Conservation (phyloP, 37 sponge, comb jelly and placozoan genomes). For the Ianthella basta region DNA sequence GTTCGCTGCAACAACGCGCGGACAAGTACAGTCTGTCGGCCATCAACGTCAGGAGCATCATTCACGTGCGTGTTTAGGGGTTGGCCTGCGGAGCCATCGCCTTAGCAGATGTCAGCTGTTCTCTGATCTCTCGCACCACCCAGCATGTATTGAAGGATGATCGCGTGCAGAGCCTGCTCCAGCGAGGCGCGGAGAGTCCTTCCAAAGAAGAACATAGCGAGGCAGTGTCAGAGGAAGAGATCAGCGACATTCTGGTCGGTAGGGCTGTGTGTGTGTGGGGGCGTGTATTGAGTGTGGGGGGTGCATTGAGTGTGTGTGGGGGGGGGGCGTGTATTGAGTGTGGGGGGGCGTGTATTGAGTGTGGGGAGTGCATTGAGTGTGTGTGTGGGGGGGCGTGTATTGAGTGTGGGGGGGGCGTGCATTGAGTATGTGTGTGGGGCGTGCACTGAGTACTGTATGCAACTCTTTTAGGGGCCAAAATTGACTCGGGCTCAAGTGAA, state of each 20-base stretch:
- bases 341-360: no score
- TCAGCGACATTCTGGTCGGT: not conserved
- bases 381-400: constrained; percentile 19
- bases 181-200: constrained; percentile 30
- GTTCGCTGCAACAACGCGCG: constrained; percentile 56
- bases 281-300: constrained; percentile 31
- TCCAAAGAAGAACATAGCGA: constrained; percentile 20
- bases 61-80: constrained; percentile 59
- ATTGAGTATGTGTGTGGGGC: no score
- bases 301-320: no score
- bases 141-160: constrained; percentile 82
- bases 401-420: no score
- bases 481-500: constrained; percentile 57
- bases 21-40: constrained; percentile 64
- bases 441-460: not conserved
- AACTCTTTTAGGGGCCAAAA: constrained; percentile 43
- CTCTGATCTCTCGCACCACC: not conserved
- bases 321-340: no score
- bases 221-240: not conserved
- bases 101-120: not conserved
- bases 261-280: constrained; percentile 12
- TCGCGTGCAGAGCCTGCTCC: constrained; percentile 58
- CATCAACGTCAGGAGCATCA: constrained; percentile 81
- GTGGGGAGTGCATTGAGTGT: no score
- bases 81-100: not conserved